Conservation (phyloP, 2,797 vertebrate species). For the Iguana delicatissima region DNA sequence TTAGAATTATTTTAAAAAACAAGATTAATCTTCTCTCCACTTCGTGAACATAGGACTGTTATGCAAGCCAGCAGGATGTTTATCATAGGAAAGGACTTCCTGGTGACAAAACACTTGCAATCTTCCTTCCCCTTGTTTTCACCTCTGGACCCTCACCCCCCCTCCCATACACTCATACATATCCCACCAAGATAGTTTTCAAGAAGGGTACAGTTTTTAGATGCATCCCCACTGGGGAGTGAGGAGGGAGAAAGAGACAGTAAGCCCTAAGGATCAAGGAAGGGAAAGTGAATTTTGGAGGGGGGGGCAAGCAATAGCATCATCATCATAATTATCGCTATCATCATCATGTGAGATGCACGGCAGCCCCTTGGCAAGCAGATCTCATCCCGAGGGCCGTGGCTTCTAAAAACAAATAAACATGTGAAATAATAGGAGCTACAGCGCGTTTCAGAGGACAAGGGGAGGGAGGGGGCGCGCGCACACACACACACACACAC, state of each 20-base stretch:
- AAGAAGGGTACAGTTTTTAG: not conserved
- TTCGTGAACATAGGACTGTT: constrained; percentile 53
- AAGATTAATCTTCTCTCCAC: not conserved
- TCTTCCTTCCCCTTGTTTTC: constrained; percentile 26
- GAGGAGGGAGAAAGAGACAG: not conserved
- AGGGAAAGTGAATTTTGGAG: no score
- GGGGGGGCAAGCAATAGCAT: no score
- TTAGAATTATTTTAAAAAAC: constrained; percentile 29
- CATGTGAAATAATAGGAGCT: constrained; percentile 13
- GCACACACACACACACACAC: constrained; percentile 39
- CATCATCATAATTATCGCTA: no score
- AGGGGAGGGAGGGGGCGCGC: constrained; percentile 38
- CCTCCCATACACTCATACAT: not conserved
- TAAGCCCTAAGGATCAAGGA: not conserved
- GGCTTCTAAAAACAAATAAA: not conserved
- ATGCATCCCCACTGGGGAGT: not conserved
- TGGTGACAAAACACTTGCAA: constrained; percentile 25
- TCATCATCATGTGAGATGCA: no score
- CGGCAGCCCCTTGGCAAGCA: no score
- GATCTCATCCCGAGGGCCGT: no score
- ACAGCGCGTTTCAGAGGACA: constrained; percentile 35
- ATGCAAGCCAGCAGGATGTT: constrained; percentile 53
- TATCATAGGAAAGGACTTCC: constrained; percentile 46
- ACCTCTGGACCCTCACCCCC: not conserved
- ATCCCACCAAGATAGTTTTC: constrained; percentile 28